These are phyloP conservation scores for Coleophora deauratella DNA, from an alignment of 2,888 invertebrate genomes.

Conservation along the genomic window DNA sequence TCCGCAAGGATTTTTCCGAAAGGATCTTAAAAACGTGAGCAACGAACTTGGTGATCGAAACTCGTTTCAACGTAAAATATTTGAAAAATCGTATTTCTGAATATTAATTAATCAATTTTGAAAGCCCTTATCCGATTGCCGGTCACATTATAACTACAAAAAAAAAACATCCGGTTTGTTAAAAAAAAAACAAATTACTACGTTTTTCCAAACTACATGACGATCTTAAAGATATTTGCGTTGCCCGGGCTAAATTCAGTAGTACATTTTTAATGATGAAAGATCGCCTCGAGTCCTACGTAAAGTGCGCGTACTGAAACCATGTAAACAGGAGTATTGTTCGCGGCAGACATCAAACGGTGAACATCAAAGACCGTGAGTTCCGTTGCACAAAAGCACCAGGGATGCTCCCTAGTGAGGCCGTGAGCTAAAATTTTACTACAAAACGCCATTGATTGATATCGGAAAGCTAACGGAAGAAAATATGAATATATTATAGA, in stretches of 20 bases:
- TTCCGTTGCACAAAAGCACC: conserved; percentile 37
- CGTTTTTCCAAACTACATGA: too few relatives aligned
- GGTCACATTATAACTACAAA: too few relatives aligned
- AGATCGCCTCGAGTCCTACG: conserved; percentile 47
- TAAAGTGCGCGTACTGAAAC: conserved; percentile 28
- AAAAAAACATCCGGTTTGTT: too few relatives aligned
- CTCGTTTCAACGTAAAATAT: too few relatives aligned
- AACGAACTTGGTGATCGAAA: too few relatives aligned
- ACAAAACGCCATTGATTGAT: conserved; percentile 21
- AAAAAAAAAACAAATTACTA: too few relatives aligned
- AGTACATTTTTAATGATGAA: conserved; percentile 39
- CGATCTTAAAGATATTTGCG: too few relatives aligned
- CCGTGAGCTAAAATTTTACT: conserved; percentile 48
- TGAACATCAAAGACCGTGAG: conserved; percentile 56
- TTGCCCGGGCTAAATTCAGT: conserved; percentile 4
- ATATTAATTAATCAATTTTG: too few relatives aligned
- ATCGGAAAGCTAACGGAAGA: conserved; percentile 2
- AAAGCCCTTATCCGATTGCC: too few relatives aligned
- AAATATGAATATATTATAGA: not conserved
- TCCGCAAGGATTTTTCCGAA: too few relatives aligned
- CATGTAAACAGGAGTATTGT: conserved; percentile 36
- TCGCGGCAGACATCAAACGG: conserved; percentile 65
- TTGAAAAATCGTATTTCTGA: too few relatives aligned
- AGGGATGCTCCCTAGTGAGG: conserved; percentile 41
- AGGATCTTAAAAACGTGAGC: too few relatives aligned